These are phyloP conservation scores for Falco novaeseelandiae DNA, from an alignment of 2,797 vertebrate genomes.

Conservation along the genomic window DNA sequence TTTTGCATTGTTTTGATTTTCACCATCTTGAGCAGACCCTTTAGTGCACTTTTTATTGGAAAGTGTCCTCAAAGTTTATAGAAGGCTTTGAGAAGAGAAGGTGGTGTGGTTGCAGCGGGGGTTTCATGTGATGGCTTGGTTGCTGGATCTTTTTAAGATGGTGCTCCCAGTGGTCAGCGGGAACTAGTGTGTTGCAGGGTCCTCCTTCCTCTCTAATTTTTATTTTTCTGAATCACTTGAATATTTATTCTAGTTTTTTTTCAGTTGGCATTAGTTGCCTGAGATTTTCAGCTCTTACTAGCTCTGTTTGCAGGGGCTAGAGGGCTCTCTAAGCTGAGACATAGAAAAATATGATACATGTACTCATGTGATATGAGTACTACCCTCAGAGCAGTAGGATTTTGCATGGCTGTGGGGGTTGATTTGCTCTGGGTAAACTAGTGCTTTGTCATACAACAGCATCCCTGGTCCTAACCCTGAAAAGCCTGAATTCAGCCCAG, in stretches of 20 bases:
- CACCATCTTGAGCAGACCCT: background rate
- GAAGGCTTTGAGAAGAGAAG: background rate
- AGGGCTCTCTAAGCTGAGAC: background rate
- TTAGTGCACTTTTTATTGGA: background rate
- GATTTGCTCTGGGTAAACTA: background rate
- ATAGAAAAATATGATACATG: background rate
- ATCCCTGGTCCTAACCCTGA: background rate
- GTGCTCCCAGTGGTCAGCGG: background rate
- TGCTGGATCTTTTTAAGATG: background rate
- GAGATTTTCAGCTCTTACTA: background rate
- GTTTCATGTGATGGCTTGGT: background rate
- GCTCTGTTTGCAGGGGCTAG: background rate
- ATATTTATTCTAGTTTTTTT: background rate
- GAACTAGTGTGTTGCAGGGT: background rate
- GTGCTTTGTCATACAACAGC: background rate
- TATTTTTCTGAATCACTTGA: background rate
- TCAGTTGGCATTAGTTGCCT: background rate
- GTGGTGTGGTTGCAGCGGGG: background rate
- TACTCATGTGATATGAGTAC: background rate
- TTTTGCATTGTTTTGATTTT: background rate
- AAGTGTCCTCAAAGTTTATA: background rate
- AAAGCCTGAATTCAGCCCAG: background rate
- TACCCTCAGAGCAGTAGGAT: background rate
- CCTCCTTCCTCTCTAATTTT: background rate
- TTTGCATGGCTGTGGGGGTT: background rate